Percentiles rank a stretch among this genome's conserved stretches.
phyloP scores from a whole-genome alignment of 2,113 vertebrate species.

The Nycticryphes semicollaris region DNA sequence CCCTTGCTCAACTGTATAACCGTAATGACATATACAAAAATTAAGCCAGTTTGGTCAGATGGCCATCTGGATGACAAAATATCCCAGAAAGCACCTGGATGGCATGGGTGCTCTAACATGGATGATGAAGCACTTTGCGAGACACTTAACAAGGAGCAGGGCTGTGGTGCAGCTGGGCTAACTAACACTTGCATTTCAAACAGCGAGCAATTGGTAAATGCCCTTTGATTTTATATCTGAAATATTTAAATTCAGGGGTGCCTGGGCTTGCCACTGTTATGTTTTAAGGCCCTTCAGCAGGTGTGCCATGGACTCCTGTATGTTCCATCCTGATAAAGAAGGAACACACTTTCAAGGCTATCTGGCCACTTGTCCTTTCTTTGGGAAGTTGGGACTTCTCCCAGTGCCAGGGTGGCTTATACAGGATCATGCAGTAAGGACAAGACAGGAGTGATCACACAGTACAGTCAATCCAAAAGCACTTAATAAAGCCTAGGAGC shows the following conservation, averaged over 20 bases:
- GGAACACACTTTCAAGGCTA: neutral
- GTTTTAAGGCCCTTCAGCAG: neutral
- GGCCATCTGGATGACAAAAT: neutral
- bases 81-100: neutral
- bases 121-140: neutral
- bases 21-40: neutral
- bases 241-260: neutral
- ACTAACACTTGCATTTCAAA: accelerated
- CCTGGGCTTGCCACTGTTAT: neutral
- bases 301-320: neutral
- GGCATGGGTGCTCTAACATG: accelerated
- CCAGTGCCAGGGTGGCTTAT: neutral
- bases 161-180: neutral
- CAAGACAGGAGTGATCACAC: neutral
- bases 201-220: neutral
- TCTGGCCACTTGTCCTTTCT: neutral
- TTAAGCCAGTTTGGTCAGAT: neutral
- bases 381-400: neutral
- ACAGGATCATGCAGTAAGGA: neutral
- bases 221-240: neutral
- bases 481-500: neutral
- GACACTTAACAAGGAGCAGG: neutral
- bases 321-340: neutral
- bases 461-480: neutral
- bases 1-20: neutral